Conservation (phyloP, 2,888 invertebrate genomes). For the Spilarctia lutea region DNA sequence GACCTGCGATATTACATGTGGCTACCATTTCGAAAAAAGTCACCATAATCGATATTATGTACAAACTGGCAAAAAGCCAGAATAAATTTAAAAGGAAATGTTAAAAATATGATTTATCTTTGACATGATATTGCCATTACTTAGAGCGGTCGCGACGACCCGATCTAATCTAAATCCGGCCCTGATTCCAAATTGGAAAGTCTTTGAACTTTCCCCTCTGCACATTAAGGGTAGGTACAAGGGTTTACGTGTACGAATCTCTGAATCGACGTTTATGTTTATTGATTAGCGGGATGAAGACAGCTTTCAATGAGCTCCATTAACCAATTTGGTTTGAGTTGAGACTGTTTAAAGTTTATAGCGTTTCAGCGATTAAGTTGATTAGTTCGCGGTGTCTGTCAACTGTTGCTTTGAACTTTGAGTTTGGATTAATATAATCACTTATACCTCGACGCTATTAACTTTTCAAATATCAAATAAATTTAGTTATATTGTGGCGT, state of each 20-base stretch:
- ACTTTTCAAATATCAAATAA: background rate
- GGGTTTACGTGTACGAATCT: conserved; percentile 74
- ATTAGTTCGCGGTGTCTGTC: conserved; percentile 61
- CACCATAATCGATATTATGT: conserved; percentile 24
- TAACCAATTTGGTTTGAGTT: conserved; percentile 81
- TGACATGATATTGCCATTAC: conserved; percentile 40
- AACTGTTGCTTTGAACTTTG: conserved; percentile 50
- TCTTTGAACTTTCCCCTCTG: conserved; percentile 79
- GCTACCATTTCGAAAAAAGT: conserved; percentile 16
- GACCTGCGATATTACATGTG: background rate
- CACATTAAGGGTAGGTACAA: conserved; percentile 65
- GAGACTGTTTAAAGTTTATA: conserved; percentile 73
- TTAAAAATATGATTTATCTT: conserved; percentile 42
- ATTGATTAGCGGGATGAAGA: conserved; percentile 78
- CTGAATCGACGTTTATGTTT: conserved; percentile 81
- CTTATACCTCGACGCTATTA: background rate
- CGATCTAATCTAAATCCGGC: conserved; percentile 53
- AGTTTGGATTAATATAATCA: conserved; percentile 33
- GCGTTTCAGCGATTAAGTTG: conserved; percentile 66
- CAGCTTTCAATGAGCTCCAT: conserved; percentile 82
- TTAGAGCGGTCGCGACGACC: conserved; percentile 21
- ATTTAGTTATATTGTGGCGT: background rate
- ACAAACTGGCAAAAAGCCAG: conserved; percentile 25
- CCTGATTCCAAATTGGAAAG: conserved; percentile 70
- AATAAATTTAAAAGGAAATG: conserved; percentile 20